A percentile compares a stretch with the other conserved stretches of the same genome.
phyloP scores from a whole-genome alignment of 2,797 vertebrate species.

The Anabacerthia variegaticeps region DNA sequence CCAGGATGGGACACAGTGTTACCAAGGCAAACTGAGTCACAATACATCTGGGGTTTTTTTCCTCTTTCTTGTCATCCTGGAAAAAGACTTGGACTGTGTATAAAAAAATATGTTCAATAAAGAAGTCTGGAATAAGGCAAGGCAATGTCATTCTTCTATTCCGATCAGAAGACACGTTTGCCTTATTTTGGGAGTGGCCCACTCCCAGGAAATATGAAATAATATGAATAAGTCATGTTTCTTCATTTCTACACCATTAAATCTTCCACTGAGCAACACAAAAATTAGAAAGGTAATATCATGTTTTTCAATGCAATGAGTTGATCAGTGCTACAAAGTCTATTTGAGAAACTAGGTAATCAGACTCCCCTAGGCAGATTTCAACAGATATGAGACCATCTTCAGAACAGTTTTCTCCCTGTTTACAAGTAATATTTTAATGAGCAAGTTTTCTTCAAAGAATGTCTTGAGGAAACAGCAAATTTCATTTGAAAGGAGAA shows the following conservation, averaged over 20 bases:
- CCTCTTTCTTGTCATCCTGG: neutral
- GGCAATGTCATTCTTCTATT: neutral
- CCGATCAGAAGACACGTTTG: neutral
- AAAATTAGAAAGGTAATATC: neutral
- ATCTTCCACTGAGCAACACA: neutral
- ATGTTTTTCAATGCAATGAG: neutral
- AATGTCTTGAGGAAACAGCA: neutral
- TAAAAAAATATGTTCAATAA: neutral
- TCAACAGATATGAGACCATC: neutral
- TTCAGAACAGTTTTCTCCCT: neutral
- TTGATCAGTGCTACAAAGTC: neutral
- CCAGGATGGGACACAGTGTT: neutral
- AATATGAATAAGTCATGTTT: neutral
- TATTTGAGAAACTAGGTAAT: neutral
- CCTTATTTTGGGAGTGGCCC: neutral
- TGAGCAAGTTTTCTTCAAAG: neutral
- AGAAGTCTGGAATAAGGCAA: neutral
- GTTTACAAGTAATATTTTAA: conserved; percentile 19
- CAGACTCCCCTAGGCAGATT: neutral
- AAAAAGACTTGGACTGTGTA: neutral
- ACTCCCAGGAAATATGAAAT: neutral
- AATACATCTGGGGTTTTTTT: neutral
- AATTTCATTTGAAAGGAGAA: neutral
- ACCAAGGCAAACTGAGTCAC: neutral
- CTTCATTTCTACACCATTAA: neutral